These are phyloP conservation scores for Papilio protenor DNA, from an alignment of 2,888 invertebrate genomes.

Conservation along the genomic window DNA sequence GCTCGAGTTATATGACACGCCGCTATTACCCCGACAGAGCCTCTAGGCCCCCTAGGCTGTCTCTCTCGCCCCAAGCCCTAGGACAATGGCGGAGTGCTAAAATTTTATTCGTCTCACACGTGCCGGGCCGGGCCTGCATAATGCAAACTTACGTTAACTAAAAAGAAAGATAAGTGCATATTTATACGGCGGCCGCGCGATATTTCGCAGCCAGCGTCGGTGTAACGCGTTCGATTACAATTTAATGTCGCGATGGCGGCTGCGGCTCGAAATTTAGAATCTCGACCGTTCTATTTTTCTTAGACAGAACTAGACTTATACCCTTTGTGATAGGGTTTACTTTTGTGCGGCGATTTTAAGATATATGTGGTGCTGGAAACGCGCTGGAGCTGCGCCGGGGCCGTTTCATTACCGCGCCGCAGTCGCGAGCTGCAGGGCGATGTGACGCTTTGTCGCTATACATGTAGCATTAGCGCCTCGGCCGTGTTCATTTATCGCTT, in stretches of 20 bases:
- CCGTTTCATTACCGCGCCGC: constrained; percentile 67
- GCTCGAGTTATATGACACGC: constrained; percentile 72
- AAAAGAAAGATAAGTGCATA: constrained; percentile 84
- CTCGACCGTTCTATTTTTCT: constrained; percentile 53
- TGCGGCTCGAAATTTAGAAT: constrained; percentile 71
- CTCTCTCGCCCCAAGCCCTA: constrained; percentile 65
- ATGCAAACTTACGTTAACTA: constrained; percentile 81
- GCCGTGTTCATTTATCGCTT: constrained; percentile 41
- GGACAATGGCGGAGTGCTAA: constrained; percentile 80
- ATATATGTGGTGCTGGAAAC: constrained; percentile 52
- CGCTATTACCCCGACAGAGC: constrained; percentile 73
- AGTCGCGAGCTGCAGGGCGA: constrained; percentile 59
- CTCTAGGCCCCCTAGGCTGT: constrained; percentile 54
- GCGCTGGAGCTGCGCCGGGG: constrained; percentile 59
- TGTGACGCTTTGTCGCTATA: constrained; percentile 49
- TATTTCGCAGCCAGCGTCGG: constrained; percentile 79
- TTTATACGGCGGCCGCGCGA: constrained; percentile 80
- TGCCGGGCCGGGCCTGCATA: constrained; percentile 74
- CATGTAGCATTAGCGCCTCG: constrained; percentile 48
- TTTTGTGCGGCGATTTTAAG: constrained; percentile 46
- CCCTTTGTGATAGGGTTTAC: constrained; percentile 41
- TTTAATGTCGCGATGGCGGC: constrained; percentile 79
- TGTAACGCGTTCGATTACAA: constrained; percentile 84
- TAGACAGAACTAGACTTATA: constrained; percentile 53
- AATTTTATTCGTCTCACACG: constrained; percentile 83